Evolutionary conservation across 2,797 vertebrate genomes (phyloP), one percentile per base, ranked within the genome.

Genomic region (Sciurus vulgaris): DNA sequence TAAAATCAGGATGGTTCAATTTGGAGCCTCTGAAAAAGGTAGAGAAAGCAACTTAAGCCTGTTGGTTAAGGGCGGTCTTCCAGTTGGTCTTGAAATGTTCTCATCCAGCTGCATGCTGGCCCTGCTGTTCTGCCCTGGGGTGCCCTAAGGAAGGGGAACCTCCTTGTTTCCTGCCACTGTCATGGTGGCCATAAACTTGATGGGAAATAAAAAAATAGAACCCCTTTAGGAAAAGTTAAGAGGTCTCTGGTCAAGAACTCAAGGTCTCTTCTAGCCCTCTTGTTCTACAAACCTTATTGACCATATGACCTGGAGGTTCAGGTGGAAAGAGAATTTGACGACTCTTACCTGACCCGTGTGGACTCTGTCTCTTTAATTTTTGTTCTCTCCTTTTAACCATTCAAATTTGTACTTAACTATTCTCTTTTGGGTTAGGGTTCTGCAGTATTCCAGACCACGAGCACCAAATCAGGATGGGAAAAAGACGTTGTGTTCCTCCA

Each of bases 401-500:
- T 91, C 41, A 30, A 73, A 33, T 85, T 51, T 63, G 67, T 33
- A 33, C 63, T 87, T 90, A 77, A 61, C 33, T 82, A 3, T 87
- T 85, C n/a, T 91, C 56, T 79, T 33, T 97, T 86, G 94, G 86
- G 67, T 82, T 98, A 99, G 98, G 98, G 98, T 99, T 98, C 98
- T 98, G 97, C 98, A 98, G 98, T 98, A 98, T 98, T 98, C 98
- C 98, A 97, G 98, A 98, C 97, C 96, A 97, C 91, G 0, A 98
- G 98, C 98, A 98, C 97, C 97, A 97, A 98, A 98, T 98, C 98
- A 99, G 98, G 98, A 99, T 99, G 99, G 99, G 99, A 98, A 99
- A 99, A 98, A 99, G 99, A 98, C 99, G 99, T 97, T 99, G 99
- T 98, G 98, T 99, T 97, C 99, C 99, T 98, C 98, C 99, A 97